A percentile compares a stretch with the other conserved stretches of the same genome.
These are phyloP conservation scores for Atherix ibis DNA, from an alignment of 2,888 invertebrate genomes.

Conservation along the genomic window DNA sequence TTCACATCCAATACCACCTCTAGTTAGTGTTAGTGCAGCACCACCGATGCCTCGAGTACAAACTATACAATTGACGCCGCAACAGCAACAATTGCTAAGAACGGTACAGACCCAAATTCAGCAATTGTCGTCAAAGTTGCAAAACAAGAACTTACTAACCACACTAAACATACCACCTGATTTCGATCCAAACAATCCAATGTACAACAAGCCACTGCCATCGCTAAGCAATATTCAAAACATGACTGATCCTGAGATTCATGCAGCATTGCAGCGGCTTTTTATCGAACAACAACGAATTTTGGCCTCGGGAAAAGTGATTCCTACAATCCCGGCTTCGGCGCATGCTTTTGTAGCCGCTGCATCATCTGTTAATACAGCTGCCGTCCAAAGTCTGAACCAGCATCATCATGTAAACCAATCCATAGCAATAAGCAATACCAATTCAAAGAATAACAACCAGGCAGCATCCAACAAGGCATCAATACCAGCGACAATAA, in stretches of 20 bases:
- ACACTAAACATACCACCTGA: slow-evolving; percentile 27
- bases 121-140: slow-evolving; percentile 40
- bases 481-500: neutral
- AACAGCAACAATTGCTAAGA: slow-evolving; percentile 51
- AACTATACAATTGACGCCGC: slow-evolving; percentile 56
- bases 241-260: slow-evolving; percentile 38
- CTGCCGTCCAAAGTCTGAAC: neutral
- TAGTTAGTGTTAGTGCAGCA: slow-evolving; percentile 16
- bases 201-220: slow-evolving; percentile 29
- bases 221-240: slow-evolving; percentile 25
- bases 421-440: neutral
- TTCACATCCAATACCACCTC: slow-evolving; percentile 15
- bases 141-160: slow-evolving; percentile 28
- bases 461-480: neutral
- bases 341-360: slow-evolving; percentile 8
- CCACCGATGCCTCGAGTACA: slow-evolving; percentile 43
- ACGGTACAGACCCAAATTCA: slow-evolving; percentile 54
- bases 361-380: slow-evolving; percentile 15
- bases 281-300: slow-evolving; percentile 57
- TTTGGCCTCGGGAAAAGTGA: slow-evolving; percentile 50
- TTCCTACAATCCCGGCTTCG: slow-evolving; percentile 38
- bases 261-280: slow-evolving; percentile 40
- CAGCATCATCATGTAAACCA: neutral
- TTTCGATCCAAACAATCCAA: slow-evolving; percentile 26
- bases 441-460: neutral